These are phyloP conservation scores for Chiloscyllium plagiosum DNA, from an alignment of 2,113 vertebrate genomes.

Conservation along the genomic window DNA sequence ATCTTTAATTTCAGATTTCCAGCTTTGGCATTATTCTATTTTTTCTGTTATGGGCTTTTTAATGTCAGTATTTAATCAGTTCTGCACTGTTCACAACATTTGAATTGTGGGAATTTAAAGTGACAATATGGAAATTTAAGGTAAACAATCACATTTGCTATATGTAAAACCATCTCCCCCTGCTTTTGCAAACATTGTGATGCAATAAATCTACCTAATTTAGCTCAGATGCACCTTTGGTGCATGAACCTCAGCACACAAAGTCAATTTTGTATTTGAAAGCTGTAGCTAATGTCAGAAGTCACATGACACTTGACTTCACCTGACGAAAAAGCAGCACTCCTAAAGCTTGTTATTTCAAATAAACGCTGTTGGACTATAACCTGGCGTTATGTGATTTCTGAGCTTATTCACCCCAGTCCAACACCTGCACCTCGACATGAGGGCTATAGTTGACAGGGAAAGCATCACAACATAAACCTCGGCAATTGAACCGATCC, in stretches of 20 bases:
- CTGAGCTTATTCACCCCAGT: no score
- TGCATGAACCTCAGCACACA: background rate
- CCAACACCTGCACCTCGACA: background rate
- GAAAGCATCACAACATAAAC: background rate
- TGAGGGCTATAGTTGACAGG: background rate
- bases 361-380: no score
- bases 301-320: no score
- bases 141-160: background rate
- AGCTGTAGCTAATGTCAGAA: background rate
- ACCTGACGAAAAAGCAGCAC: no score
- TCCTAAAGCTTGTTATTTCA: no score
- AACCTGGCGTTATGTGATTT: no score
- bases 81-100: background rate
- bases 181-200: background rate
- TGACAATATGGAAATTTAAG: background rate
- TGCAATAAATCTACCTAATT: background rate
- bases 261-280: background rate
- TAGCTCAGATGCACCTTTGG: background rate
- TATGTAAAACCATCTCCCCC: background rate
- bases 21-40: no score
- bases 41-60: background rate
- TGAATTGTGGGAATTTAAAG: background rate
- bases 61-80: background rate
- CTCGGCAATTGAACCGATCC: background rate
- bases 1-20: no score